Evolutionary conservation across 2,113 vertebrate genomes (phyloP).

Genomic region (Pelusios castaneus): DNA sequence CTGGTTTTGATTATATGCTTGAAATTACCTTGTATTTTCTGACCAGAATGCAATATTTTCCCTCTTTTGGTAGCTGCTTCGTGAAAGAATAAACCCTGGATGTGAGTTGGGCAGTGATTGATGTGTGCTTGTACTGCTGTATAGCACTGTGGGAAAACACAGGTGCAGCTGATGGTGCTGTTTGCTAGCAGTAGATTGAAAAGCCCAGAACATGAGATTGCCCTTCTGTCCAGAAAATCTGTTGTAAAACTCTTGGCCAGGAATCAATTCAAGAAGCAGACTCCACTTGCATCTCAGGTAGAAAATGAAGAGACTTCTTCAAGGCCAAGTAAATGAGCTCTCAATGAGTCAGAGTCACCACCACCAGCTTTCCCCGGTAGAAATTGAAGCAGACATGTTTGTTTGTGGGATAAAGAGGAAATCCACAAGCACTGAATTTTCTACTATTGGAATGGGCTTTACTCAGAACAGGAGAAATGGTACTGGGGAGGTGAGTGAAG

Average conservation of each 20-base stretch:
- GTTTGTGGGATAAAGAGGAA: slow-evolving; percentile 73
- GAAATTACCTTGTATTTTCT: slow-evolving; percentile 41
- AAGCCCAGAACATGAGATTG: slow-evolving; percentile 77
- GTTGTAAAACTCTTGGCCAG: slow-evolving; percentile 74
- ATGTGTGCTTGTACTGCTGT: slow-evolving; percentile 60
- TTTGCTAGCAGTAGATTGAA: slow-evolving; percentile 80
- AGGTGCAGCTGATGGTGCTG: slow-evolving; percentile 76
- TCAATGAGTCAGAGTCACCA: slow-evolving; percentile 63
- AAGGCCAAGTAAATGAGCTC: slow-evolving; percentile 76
- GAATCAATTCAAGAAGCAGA: slow-evolving; percentile 76
- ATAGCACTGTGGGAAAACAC: slow-evolving; percentile 70
- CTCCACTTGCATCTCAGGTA: slow-evolving; percentile 60
- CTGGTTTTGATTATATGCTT: slow-evolving; percentile 33
- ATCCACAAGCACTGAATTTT: slow-evolving; percentile 55
- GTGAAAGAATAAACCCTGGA: slow-evolving; percentile 68
- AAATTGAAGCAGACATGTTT: slow-evolving; percentile 79
- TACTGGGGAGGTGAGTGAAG: slow-evolving; percentile 38
- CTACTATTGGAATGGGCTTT: slow-evolving; percentile 56
- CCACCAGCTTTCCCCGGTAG: slow-evolving; percentile 70
- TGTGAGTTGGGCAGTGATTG: slow-evolving; percentile 68
- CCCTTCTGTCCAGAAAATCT: slow-evolving; percentile 67
- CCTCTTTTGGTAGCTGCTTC: slow-evolving; percentile 72
- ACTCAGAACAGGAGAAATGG: slow-evolving; percentile 23
- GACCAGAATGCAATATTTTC: slow-evolving; percentile 68
- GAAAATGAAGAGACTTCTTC: slow-evolving; percentile 85